Evolutionary conservation across 2,797 vertebrate species (phyloP).

Genomic region (Takifugu rubripes): DNA sequence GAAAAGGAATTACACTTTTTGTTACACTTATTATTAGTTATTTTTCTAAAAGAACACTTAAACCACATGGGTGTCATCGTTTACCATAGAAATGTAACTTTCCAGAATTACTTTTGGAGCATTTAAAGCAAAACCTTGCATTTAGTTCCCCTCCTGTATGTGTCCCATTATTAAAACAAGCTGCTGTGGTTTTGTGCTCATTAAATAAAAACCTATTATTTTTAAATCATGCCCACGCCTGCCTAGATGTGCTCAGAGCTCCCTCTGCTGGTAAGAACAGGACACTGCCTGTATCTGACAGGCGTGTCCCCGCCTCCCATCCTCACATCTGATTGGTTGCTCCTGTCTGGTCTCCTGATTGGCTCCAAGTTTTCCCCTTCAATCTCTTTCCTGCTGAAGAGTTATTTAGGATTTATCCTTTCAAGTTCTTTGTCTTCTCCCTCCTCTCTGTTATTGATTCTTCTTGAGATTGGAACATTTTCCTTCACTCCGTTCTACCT

Average conservation of each 20-base stretch:
- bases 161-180: neutral
- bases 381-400: too few relatives aligned
- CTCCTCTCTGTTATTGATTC: neutral
- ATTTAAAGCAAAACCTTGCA: slow-evolving; percentile 10
- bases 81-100: too few relatives aligned
- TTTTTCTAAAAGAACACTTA: too few relatives aligned
- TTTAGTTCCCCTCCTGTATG: slow-evolving; percentile 3
- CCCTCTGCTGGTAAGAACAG: slow-evolving; percentile 78
- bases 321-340: slow-evolving; percentile 4
- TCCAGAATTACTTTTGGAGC: neutral
- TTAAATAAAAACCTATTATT: slow-evolving; percentile 49
- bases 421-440: neutral
- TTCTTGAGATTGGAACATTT: neutral
- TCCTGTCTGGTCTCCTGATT: neutral
- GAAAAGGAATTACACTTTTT: too few relatives aligned
- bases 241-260: slow-evolving; percentile 75
- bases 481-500: neutral
- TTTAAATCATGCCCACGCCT: slow-evolving; percentile 59
- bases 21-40: too few relatives aligned
- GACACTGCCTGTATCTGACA: slow-evolving; percentile 54
- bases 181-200: slow-evolving; percentile 13
- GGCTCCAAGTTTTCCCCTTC: too few relatives aligned
- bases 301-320: slow-evolving; percentile 46
- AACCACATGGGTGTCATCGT: too few relatives aligned
- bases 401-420: neutral